Conservation (phyloP, 92 coral and sea anemone genomes). For the Nematostella vectensis region DNA sequence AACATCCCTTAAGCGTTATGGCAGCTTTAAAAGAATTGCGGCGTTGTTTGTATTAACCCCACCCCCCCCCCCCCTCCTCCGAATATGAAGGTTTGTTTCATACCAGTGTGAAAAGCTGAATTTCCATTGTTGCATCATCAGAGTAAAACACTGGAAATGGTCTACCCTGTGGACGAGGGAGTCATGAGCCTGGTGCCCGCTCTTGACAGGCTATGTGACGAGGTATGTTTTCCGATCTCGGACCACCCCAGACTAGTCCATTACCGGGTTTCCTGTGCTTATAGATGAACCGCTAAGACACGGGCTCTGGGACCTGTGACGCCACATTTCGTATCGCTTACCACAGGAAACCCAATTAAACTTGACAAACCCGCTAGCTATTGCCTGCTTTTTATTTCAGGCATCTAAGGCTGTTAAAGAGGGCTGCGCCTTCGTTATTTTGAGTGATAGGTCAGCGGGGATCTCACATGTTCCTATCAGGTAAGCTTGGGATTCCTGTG, state of each 20-base stretch:
- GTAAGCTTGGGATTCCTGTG: too few species aligned
- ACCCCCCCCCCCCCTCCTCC: too few species aligned
- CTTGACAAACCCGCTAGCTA: neutral
- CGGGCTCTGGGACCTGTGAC: too few species aligned
- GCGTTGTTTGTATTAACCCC: too few species aligned
- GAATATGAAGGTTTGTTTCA: too few species aligned
- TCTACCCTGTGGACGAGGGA: slow-evolving; percentile 72
- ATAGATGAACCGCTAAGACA: neutral
- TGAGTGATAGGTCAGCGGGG: slow-evolving; percentile 82
- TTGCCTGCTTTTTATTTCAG: slow-evolving; percentile 18
- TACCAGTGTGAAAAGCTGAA: too few species aligned
- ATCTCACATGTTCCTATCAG: slow-evolving; percentile 69
- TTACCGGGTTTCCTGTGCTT: neutral
- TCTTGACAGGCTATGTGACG: slow-evolving; percentile 67
- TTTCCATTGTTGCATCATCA: too few species aligned
- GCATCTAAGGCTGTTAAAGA: slow-evolving; percentile 85
- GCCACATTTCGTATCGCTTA: too few species aligned
- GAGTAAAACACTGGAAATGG: slow-evolving; percentile 69
- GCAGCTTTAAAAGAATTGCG: too few species aligned
- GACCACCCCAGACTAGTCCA: neutral
- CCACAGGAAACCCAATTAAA: too few species aligned
- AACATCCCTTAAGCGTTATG: too few species aligned
- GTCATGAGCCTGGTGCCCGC: slow-evolving; percentile 70
- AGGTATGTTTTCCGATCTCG: slow-evolving; percentile 75
- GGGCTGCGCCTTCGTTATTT: slow-evolving; percentile 71